Evolutionary conservation across 2,888 invertebrate species (phyloP).

Genomic region (Cantharis rufa): DNA sequence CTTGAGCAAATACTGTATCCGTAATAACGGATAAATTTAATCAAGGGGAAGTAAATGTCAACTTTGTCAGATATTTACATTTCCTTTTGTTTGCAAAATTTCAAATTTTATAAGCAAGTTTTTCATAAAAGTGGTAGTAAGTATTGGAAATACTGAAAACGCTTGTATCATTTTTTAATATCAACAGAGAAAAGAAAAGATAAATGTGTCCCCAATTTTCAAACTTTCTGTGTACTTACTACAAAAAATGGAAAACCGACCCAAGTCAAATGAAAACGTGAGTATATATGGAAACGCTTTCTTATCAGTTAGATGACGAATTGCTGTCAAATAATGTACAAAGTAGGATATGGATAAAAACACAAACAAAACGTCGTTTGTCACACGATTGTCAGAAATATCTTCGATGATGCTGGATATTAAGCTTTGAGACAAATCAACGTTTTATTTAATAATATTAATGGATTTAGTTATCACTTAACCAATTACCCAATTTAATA

Average conservation of each 20-base stretch:
- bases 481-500: background rate
- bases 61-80: background rate
- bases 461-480: too few relatives aligned
- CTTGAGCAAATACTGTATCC: background rate
- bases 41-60: background rate
- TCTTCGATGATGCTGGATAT: background rate
- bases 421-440: background rate
- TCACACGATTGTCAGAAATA: conserved; percentile 16
- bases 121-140: background rate
- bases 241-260: background rate
- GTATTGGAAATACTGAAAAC: background rate
- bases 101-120: background rate
- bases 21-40: background rate
- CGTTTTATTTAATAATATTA: background rate
- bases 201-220: background rate
- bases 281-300: conserved; percentile 24
- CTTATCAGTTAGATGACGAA: conserved; percentile 17
- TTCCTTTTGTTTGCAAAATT: background rate
- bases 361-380: conserved; percentile 17
- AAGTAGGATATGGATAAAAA: conserved; percentile 16
- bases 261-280: conserved; percentile 8
- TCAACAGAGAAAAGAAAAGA: background rate
- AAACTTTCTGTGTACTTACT: background rate
- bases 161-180: background rate
- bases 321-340: conserved; percentile 16